Base-by-base conservation (phyloP, 2,797 vertebrate genomes). In the Schizothorax lantsangensis region DNA sequence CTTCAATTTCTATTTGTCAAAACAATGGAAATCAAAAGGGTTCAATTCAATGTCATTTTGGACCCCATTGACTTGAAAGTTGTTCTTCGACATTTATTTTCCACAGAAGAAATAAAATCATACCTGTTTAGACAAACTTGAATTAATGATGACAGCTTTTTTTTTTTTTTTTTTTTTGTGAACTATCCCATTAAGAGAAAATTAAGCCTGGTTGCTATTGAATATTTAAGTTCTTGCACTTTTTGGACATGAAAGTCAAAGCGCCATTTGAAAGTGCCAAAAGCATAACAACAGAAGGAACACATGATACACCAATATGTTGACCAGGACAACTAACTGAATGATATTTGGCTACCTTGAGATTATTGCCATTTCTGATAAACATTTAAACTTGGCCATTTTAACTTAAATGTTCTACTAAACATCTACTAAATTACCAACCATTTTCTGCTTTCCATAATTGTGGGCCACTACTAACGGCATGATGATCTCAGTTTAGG, bases 261-360 rank as follows among this genome's bases (percentile, higher is more conserved):
- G 52, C 40, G 75, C 33, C 33, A 57, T 57, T 78, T 78, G 26
- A 78, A 78, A 33, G 26, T 66, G 64, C 64, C 64, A 66, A 33
- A 66, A 57, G 30, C 12, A 57, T n/a, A n/a, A 57, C 11, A 78
- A 57, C 33, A 40, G 2, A 78, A 12, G 14, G 52, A n/a, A 40
- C 12, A 57, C 23, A n/a, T 17, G 21, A 38, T 57, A 57, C 21
- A 57, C 21, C 33, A 1, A 8, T 15, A 21, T 52, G 26, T 54
- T 10, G 2, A 23, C 21, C 12, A 57, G 11, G 21, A 38, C 12
- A 79, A 59, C 12, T n/a, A 40, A 40, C 40, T 1, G 4, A 79
- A 79, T 14, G 7, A 71, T 83, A 57, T 83, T 72, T 40, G 36
- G 14, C 49, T n/a, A 26, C 15, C 33, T 54, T 43, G 15, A 36